A percentile compares a stretch with the other conserved stretches of the same genome.
These are phyloP conservation scores for Glossosoma conforme DNA, from an alignment of 1,140 invertebrate genomes.

Conservation along the genomic window DNA sequence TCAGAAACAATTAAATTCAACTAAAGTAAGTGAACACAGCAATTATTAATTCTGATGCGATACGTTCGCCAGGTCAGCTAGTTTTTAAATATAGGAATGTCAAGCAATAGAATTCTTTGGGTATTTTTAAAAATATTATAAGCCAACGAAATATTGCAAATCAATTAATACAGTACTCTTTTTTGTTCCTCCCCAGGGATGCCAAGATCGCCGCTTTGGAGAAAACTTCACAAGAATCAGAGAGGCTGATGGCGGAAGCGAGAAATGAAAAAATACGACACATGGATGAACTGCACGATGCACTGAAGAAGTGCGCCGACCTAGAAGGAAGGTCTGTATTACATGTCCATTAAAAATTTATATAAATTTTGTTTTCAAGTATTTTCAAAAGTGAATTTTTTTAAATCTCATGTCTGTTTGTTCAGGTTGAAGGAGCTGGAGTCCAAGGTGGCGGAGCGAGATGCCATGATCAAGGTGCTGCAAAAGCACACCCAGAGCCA, in stretches of 20 bases:
- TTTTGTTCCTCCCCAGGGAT: constrained; percentile 54
- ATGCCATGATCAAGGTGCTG: constrained; percentile 85
- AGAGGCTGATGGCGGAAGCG: constrained; percentile 80
- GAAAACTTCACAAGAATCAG: constrained; percentile 81
- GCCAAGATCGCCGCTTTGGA: constrained; percentile 81
- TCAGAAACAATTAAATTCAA: no score
- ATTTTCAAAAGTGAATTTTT: neutral
- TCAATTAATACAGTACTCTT: no score
- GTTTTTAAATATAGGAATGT: no score
- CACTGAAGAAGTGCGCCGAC: constrained; percentile 78
- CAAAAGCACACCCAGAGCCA: constrained; percentile 74
- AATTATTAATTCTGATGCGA: no score
- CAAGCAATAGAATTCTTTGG: no score
- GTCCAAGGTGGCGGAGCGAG: constrained; percentile 79
- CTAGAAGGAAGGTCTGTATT: constrained; percentile 55
- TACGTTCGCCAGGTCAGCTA: no score
- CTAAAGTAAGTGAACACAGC: no score
- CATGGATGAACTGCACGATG: constrained; percentile 80
- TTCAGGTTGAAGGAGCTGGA: constrained; percentile 79
- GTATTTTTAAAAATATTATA: no score
- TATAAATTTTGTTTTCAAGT: constrained; percentile 1
- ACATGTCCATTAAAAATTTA: neutral
- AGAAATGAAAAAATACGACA: constrained; percentile 80
- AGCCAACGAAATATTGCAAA: no score
- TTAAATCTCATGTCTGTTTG: neutral